A percentile compares a stretch with the other conserved stretches of the same genome.
phyloP scores from a whole-genome alignment of 1,140 invertebrate species.

The Centruroides vittatus region DNA sequence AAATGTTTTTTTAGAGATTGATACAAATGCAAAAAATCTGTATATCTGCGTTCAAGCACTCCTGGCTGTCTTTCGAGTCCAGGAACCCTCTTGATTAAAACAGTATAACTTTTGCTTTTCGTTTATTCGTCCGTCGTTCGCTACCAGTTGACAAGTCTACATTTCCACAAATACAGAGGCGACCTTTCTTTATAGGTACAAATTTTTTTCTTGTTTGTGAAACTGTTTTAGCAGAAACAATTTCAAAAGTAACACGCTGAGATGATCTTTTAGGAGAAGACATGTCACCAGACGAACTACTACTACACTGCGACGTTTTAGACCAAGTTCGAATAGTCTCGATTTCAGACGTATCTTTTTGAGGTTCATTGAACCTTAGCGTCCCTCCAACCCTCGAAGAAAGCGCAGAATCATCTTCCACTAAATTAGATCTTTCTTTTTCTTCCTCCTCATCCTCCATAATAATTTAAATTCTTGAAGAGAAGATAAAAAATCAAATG shows the following conservation, averaged over 20 bases:
- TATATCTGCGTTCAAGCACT: conserved; percentile 53
- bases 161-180: no score
- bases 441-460: conserved; percentile 1
- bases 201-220: conserved; percentile 24
- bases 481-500: no score
- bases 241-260: conserved; percentile 27
- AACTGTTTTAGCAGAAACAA: conserved; percentile 27
- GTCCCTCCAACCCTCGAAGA: conserved; percentile 8
- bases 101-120: conserved; percentile 29
- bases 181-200: no score
- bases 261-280: conserved; percentile 10
- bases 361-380: conserved; percentile 7
- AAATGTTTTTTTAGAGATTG: conserved; percentile 42
- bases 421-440: conserved; percentile 1
- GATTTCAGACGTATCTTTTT: conserved; percentile 3
- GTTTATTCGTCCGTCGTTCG: no score
- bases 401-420: conserved; percentile 9
- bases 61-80: conserved; percentile 33
- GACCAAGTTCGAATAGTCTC: conserved; percentile 12
- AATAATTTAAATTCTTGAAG: no score
- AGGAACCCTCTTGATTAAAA: conserved; percentile 25
- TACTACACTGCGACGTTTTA: neutral
- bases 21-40: conserved; percentile 55
- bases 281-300: neutral
- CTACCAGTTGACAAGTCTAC: no score